Evolutionary conservation across 1,140 invertebrate genomes (phyloP).

Genomic region (Dufourea novaeangliae): DNA sequence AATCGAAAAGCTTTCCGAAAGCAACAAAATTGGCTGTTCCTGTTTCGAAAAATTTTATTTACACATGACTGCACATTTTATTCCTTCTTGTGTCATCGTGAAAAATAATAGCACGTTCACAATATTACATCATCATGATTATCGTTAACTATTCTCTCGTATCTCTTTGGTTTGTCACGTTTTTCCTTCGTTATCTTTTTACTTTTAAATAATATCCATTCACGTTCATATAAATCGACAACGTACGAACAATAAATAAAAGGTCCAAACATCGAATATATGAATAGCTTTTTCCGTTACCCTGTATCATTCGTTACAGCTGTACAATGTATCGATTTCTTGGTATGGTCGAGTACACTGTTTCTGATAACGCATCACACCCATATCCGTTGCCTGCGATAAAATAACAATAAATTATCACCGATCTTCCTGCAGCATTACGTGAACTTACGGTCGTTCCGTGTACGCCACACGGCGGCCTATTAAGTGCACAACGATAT

Average conservation of each 20-base stretch:
- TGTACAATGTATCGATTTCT: constrained; percentile 3
- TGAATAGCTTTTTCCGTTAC: background rate
- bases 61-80: too few species aligned
- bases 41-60: too few species aligned
- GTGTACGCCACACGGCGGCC: background rate
- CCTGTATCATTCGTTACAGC: background rate
- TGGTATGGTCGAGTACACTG: constrained; percentile 10
- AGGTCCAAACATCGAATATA: background rate
- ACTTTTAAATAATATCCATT: too few species aligned
- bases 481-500: constrained; percentile 43
- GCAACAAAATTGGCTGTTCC: too few species aligned
- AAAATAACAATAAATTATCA: constrained; percentile 23
- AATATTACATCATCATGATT: too few species aligned
- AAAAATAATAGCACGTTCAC: too few species aligned
- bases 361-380: background rate
- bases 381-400: background rate
- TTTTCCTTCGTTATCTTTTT: too few species aligned
- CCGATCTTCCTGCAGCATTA: constrained; percentile 17
- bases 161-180: too few species aligned
- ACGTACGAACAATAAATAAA: background rate
- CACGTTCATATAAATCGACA: background rate
- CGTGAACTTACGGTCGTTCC: background rate
- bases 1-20: too few species aligned
- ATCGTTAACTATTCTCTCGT: too few species aligned
- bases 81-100: too few species aligned